Evolutionary conservation across 2,797 vertebrate genomes (phyloP), one percentile per base, ranked within the genome.

Genomic region (Danio aesculapii): DNA sequence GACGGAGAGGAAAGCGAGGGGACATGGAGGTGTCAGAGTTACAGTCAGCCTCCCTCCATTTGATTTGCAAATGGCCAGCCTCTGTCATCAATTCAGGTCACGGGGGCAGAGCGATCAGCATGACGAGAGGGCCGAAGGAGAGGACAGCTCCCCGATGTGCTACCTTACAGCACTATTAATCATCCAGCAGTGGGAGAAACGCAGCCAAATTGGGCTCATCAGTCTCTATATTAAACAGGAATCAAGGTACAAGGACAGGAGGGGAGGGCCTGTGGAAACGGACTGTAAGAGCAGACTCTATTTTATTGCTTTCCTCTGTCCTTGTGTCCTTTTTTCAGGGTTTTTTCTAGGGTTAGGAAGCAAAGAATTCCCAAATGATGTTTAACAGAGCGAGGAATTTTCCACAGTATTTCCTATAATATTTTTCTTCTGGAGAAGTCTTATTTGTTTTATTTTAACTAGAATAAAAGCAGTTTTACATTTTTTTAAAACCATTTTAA

Each of bases 61-160:
- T 98, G 95, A 92, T 96, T 98, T 98, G 97, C 96, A 98, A 98
- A 98, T 97, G 90, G 93, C 73, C 86, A 84, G 88, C 91, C 88
- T 91, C 84, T 88, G 94, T 93, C 96, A 95, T 98, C 96, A 97
- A 96, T 97, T 96, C 96, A 93, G 89, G 85, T 87, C 85, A 49
- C 82, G 84, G 81, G n/a, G 91, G 69, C 89, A 93, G 92, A 81
- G 50, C 61, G n/a, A 66, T 81, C 69, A 81, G n/a, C 70, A 10
- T 81, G 78, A 73, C 16, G 52, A 79, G 78, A 66, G 69, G 78
- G 70, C 52, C 16, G 53, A 74, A 73, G 78, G 61, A 80, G 93
- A 95, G 94, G 93, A 93, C 93, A 92, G 88, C 91, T 82, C 44
- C 85, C 92, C 94, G 95, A 96, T 94, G n/a, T n/a, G 95, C 95